These are phyloP conservation scores for Phymatocera aterrima DNA, from an alignment of 2,888 invertebrate genomes.

Conservation along the genomic window DNA sequence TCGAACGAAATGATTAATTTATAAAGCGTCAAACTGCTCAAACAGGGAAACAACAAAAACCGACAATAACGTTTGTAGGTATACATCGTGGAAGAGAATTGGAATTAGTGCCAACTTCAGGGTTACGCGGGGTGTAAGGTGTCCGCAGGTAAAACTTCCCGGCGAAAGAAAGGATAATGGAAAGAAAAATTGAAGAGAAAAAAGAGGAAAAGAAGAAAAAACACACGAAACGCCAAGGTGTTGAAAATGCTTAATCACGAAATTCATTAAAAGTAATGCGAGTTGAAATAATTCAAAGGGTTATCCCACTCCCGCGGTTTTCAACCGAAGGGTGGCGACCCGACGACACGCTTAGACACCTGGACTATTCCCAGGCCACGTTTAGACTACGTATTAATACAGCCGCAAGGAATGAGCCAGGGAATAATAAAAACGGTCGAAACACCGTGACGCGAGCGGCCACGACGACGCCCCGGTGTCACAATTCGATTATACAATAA, in stretches of 20 bases:
- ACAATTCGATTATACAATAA: constrained; percentile 12
- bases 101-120: constrained; percentile 17
- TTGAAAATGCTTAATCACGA: constrained; percentile 43
- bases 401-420: constrained; percentile 18
- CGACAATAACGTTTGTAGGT: background rate
- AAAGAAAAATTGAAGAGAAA: too few species aligned
- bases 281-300: constrained; percentile 49
- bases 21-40: constrained; percentile 19
- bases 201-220: too few species aligned
- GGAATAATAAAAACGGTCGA: background rate
- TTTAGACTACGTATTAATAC: constrained; percentile 30
- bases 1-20: constrained; percentile 19
- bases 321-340: constrained; percentile 17
- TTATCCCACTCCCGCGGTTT: constrained; percentile 19
- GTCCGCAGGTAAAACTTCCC: background rate
- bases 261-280: constrained; percentile 47
- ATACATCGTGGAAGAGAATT: constrained; percentile 1
- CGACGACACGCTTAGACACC: constrained; percentile 41
- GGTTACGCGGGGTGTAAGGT: background rate
- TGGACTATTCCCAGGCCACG: constrained; percentile 38
- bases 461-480: constrained; percentile 7
- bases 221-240: constrained; percentile 30
- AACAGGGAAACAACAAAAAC: constrained; percentile 8
- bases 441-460: constrained; percentile 15
- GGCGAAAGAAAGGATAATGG: background rate